Percentiles rank a stretch among this genome's conserved stretches.
Conservation (phyloP, 2,797 vertebrate genomes). For the Limosa lapponica region DNA sequence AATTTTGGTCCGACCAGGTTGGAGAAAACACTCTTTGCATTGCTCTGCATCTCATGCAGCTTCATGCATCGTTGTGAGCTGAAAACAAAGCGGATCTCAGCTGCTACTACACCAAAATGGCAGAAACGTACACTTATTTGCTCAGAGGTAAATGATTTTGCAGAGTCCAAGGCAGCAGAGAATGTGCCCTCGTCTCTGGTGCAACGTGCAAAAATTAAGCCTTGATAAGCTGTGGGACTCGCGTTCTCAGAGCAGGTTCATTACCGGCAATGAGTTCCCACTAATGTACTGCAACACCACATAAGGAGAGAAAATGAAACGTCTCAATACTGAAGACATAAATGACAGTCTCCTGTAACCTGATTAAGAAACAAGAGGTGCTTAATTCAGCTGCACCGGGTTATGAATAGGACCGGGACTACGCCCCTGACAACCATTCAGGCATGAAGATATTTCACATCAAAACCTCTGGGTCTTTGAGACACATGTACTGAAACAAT, state of each 20-base stretch:
- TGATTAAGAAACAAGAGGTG: neutral
- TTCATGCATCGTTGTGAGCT: accelerated
- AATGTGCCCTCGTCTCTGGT: neutral
- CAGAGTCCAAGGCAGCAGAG: neutral
- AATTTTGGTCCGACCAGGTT: neutral
- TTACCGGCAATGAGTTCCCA: neutral
- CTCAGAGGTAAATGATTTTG: neutral
- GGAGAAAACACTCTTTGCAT: neutral
- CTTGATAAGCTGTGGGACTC: neutral
- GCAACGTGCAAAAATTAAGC: neutral
- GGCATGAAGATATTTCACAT: neutral
- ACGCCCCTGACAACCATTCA: neutral
- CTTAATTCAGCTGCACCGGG: neutral
- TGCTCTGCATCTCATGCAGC: accelerated
- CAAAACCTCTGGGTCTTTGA: neutral
- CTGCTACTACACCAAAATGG: neutral
- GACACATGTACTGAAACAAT: neutral
- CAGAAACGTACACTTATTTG: neutral
- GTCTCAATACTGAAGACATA: neutral
- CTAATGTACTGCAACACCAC: neutral
- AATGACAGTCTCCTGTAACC: neutral
- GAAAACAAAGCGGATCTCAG: neutral
- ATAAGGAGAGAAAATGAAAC: neutral
- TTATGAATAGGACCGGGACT: neutral
- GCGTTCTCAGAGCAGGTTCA: neutral